These are phyloP conservation scores for Chlorocebus sabaeus DNA, from an alignment of 2,113 vertebrate genomes.

Conservation along the genomic window DNA sequence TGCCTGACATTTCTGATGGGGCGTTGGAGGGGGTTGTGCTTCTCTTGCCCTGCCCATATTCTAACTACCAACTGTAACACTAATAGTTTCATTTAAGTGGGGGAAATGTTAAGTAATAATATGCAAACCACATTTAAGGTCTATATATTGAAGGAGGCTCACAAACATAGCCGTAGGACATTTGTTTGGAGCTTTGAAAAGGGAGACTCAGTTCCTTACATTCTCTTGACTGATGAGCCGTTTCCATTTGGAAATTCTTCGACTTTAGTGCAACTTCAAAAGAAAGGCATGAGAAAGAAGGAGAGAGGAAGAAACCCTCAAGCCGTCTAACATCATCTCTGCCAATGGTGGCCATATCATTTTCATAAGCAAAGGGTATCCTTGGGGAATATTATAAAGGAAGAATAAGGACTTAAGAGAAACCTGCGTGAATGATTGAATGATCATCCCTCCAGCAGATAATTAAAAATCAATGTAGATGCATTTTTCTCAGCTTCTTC, in stretches of 20 bases:
- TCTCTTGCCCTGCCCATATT: no score
- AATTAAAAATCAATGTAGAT: background rate
- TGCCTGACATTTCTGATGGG: no score
- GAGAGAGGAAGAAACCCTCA: background rate
- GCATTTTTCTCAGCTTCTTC: background rate
- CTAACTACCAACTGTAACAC: no score
- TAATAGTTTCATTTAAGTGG: background rate
- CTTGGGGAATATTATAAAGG: background rate
- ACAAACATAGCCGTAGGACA: background rate
- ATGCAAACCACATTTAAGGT: background rate
- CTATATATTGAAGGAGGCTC: background rate
- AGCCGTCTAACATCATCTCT: background rate
- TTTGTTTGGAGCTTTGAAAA: background rate
- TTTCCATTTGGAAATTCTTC: background rate
- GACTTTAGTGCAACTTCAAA: background rate
- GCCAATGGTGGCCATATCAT: background rate
- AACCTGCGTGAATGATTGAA: no score
- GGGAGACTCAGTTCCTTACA: background rate
- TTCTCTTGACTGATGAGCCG: no score
- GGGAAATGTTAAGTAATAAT: background rate
- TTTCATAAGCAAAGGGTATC: background rate
- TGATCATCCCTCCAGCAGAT: background rate
- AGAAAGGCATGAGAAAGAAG: background rate
- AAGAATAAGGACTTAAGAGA: background rate
- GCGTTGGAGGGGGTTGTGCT: no score